phyloP scores from a whole-genome alignment of 1,140 invertebrate species.

The Drosophila saltans region DNA sequence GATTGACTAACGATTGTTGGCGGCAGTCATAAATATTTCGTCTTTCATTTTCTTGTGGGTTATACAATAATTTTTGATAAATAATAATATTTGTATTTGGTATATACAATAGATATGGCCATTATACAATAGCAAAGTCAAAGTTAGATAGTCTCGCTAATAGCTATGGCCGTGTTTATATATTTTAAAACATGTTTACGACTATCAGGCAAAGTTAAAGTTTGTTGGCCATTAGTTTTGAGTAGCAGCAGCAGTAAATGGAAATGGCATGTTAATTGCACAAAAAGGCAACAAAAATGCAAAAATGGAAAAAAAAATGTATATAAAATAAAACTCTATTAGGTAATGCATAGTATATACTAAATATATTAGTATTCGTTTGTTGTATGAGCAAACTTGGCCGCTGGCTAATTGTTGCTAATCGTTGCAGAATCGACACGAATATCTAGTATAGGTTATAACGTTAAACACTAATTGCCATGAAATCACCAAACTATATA shows the following conservation, averaged over 20 bases:
- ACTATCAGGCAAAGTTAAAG: slow-evolving; percentile 37
- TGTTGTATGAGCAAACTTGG: slow-evolving; percentile 37
- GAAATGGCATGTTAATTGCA: slow-evolving; percentile 73
- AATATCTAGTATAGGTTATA: slow-evolving; percentile 35
- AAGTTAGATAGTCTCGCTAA: slow-evolving; percentile 38
- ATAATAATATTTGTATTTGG: slow-evolving; percentile 44
- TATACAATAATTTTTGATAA: slow-evolving; percentile 65
- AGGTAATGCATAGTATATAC: slow-evolving; percentile 62
- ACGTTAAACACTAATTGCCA: slow-evolving; percentile 67
- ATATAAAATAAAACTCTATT: slow-evolving; percentile 52
- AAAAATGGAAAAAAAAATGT: slow-evolving; percentile 16
- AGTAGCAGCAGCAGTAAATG: slow-evolving; percentile 60
- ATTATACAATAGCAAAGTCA: slow-evolving; percentile 37
- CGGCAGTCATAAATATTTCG: slow-evolving; percentile 65
- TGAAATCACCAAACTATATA: slow-evolving; percentile 53
- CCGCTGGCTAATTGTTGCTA: slow-evolving; percentile 72
- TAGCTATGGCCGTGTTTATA: slow-evolving; percentile 35
- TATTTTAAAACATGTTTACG: slow-evolving; percentile 65
- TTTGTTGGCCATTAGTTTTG: slow-evolving; percentile 60
- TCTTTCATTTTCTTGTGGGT: slow-evolving; percentile 22
- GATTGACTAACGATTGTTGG: slow-evolving; percentile 63
- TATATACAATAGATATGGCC: slow-evolving; percentile 20
- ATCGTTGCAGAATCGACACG: slow-evolving; percentile 73
- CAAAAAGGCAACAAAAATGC: slow-evolving; percentile 25
- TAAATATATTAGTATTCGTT: background rate